These are phyloP conservation scores for Apoda limacodes DNA, from an alignment of 2,888 invertebrate genomes.

Conservation along the genomic window DNA sequence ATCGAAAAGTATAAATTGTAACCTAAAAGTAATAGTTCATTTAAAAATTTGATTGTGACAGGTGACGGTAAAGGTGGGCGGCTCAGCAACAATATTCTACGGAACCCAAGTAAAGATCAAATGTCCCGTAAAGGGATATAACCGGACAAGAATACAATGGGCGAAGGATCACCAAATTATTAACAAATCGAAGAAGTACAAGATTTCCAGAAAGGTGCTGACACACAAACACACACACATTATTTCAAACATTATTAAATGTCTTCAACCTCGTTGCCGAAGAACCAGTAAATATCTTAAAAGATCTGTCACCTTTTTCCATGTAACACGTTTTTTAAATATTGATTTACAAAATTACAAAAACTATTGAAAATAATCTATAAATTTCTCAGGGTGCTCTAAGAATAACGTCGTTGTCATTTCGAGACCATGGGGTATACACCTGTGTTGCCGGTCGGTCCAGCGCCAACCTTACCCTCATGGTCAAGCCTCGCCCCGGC, in stretches of 20 bases:
- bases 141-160: conserved; percentile 89
- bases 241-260: conserved; percentile 3
- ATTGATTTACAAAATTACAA: no score
- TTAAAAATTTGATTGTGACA: conserved; percentile 23
- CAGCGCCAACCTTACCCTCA: conserved; percentile 82
- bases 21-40: not conserved
- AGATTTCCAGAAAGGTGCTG: conserved; percentile 83
- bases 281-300: conserved; percentile 4
- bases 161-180: conserved; percentile 86
- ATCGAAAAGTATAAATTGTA: no score
- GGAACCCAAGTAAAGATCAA: conserved; percentile 94
- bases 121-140: conserved; percentile 89
- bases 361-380: no score
- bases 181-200: conserved; percentile 83
- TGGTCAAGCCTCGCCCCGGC: conserved; percentile 83
- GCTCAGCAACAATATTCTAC: conserved; percentile 89
- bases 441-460: conserved; percentile 88
- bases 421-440: conserved; percentile 86
- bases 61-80: conserved; percentile 89
- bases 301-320: no score
- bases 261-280: conserved; percentile 4
- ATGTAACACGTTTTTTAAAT: no score
- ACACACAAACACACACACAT: not conserved
- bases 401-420: conserved; percentile 83
- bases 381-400: conserved; percentile 79